A percentile compares a stretch with the other conserved stretches of the same genome.
These are phyloP conservation scores for Petrocephalus zakoni DNA, from an alignment of 2,113 vertebrate genomes.

Conservation along the genomic window DNA sequence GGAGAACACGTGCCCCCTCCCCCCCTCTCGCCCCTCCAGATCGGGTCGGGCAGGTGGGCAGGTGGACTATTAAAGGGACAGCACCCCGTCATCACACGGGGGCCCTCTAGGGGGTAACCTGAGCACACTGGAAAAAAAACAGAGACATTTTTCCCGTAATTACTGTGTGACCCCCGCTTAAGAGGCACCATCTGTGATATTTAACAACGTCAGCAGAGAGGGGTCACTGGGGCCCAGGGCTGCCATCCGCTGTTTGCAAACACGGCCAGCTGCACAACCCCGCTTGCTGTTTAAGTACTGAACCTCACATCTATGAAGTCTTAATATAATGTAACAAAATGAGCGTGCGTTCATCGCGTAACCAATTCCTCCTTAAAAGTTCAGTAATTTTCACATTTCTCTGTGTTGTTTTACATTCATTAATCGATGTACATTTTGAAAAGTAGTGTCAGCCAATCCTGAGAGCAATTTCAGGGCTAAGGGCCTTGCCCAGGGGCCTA, in stretches of 20 bases:
- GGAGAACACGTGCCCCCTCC: neutral
- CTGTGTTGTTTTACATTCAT: neutral
- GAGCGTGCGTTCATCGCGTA: neutral
- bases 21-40: neutral
- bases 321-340: neutral
- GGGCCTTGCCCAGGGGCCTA: neutral
- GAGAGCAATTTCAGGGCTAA: neutral
- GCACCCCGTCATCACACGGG: neutral
- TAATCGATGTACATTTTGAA: neutral
- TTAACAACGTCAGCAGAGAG: slow-evolving; percentile 31
- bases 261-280: neutral
- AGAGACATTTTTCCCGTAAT: slow-evolving; percentile 27
- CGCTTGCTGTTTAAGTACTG: neutral
- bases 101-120: slow-evolving; percentile 19
- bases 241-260: slow-evolving; percentile 28
- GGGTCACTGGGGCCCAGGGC: slow-evolving; percentile 21
- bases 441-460: neutral
- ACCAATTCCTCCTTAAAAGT: neutral
- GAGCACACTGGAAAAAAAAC: neutral
- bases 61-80: slow-evolving; percentile 32
- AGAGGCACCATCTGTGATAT: slow-evolving; percentile 40
- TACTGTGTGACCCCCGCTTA: slow-evolving; percentile 22
- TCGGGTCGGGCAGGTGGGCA: slow-evolving; percentile 32
- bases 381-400: neutral
- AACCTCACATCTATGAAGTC: neutral